Conservation (phyloP, 2,113 vertebrate genomes). For the Prunella fulvescens region DNA sequence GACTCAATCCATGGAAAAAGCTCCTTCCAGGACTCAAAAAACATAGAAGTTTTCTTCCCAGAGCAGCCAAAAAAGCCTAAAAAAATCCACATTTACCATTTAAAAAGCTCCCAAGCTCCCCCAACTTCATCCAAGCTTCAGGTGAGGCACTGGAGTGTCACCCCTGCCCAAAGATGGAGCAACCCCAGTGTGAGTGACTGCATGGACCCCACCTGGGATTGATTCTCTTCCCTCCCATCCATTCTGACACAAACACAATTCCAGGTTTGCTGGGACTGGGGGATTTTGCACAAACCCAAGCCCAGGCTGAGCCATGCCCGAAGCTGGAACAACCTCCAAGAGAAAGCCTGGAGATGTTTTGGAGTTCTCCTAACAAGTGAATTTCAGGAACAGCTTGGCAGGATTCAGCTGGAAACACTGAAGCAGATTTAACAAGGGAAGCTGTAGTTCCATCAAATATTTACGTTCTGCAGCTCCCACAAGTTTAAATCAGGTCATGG, state of each 20-base stretch:
- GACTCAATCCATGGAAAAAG: background rate
- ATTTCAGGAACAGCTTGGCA: background rate
- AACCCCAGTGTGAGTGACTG: background rate
- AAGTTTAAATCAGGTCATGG: background rate
- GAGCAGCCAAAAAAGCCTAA: background rate
- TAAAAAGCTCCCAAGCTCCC: background rate
- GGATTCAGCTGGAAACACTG: background rate
- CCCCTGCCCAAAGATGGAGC: background rate
- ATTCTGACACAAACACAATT: background rate
- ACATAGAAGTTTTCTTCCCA: background rate
- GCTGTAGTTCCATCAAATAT: background rate
- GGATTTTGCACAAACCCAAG: background rate
- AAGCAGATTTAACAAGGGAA: background rate
- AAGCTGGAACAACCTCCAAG: background rate
- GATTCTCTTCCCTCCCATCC: background rate
- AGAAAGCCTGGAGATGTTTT: no score
- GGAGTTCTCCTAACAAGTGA: background rate
- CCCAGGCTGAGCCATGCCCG: rapidly evolving
- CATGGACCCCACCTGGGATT: background rate
- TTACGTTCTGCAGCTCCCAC: background rate
- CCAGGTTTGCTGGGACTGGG: rapidly evolving
- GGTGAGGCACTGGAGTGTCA: background rate
- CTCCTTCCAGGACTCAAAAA: background rate
- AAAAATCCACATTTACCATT: rapidly evolving
- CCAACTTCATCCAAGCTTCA: background rate